Conservation (phyloP, 1,140 invertebrate genomes). For the Panonychus citri region DNA sequence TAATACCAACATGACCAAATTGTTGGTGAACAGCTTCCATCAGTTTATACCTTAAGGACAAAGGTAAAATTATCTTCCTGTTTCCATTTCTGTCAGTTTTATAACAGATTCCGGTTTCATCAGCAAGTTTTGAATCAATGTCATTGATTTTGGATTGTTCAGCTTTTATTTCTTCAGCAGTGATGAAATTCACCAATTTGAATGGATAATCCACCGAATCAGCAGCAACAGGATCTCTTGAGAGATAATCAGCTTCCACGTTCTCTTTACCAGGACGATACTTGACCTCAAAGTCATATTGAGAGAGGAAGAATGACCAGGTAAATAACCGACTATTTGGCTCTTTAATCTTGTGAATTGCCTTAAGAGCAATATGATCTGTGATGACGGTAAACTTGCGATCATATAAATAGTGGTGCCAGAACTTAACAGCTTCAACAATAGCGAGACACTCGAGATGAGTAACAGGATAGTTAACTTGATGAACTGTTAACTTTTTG, state of each 20-base stretch:
- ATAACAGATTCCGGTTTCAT: too few species aligned
- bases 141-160: too few species aligned
- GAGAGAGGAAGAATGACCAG: not conserved
- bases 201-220: not conserved
- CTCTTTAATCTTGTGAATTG: not conserved
- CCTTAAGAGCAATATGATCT: not conserved
- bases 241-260: not conserved
- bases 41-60: not conserved
- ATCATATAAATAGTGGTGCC: slow-evolving; percentile 28
- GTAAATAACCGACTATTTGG: not conserved
- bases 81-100: too few species aligned
- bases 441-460: slow-evolving; percentile 30
- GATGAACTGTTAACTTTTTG: not conserved
- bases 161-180: not conserved
- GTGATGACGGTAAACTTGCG: not conserved
- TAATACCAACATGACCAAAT: not conserved
- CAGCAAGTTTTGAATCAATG: too few species aligned
- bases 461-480: slow-evolving; percentile 23
- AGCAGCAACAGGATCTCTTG: not conserved
- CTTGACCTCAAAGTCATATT: not conserved
- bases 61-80: not conserved
- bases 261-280: not conserved
- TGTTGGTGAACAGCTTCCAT: not conserved
- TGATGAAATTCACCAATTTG: not conserved
- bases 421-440: slow-evolving; percentile 25